Percentiles rank a stretch among this genome's conserved stretches.
phyloP scores from a whole-genome alignment of 2,888 invertebrate genomes.

The Agrotis puta region DNA sequence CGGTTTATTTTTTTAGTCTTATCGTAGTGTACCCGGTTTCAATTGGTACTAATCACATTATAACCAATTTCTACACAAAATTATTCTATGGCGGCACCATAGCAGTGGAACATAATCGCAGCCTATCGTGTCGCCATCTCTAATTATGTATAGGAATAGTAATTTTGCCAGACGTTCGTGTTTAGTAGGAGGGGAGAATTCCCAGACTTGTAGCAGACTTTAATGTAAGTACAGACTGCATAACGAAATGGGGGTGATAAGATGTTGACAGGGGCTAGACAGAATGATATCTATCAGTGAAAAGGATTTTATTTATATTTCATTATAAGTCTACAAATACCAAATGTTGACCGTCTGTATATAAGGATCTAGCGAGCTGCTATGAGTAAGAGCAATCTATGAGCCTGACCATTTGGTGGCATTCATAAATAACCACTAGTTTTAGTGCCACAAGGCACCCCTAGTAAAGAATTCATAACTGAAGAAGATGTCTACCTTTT shows the following conservation, averaged over 20 bases:
- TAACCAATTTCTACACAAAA: constrained; percentile 9
- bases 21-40: too few species aligned
- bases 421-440: neutral
- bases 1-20: too few species aligned
- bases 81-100: constrained; percentile 11
- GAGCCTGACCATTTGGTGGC: too few species aligned
- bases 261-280: neutral
- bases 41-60: neutral
- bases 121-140: constrained; percentile 11
- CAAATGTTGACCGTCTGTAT: too few species aligned
- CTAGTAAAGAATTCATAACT: neutral
- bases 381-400: too few species aligned
- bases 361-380: too few species aligned
- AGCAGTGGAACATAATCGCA: constrained; percentile 3
- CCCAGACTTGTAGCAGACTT: constrained; percentile 4
- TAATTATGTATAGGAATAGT: constrained; percentile 25
- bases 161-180: constrained; percentile 33
- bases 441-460: too few species aligned
- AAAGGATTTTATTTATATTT: too few species aligned
- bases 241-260: neutral
- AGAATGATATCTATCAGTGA: neutral
- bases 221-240: neutral
- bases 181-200: neutral
- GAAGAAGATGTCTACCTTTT: too few species aligned
- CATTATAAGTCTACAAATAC: too few species aligned